Conservation (phyloP, 1,140 invertebrate genomes). For the Hestina assimilis region DNA sequence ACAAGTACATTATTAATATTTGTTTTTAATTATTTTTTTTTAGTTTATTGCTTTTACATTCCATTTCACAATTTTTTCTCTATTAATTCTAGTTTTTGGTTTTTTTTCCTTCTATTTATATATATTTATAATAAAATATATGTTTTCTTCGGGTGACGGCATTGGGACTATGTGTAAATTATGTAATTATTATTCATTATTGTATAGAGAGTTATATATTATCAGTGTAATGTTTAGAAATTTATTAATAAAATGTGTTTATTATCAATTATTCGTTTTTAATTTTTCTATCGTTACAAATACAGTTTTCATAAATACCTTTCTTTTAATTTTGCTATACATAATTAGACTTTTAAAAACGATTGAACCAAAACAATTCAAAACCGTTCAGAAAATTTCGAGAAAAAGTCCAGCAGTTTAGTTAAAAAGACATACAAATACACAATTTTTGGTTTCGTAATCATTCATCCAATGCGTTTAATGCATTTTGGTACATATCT, state of each 20-base stretch:
- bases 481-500: too few species aligned
- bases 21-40: background rate
- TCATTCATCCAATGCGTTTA: too few species aligned
- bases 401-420: too few species aligned
- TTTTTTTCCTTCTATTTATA: background rate
- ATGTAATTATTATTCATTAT: conserved; percentile 61
- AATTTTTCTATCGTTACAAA: conserved; percentile 16
- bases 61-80: background rate
- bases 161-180: conserved; percentile 39
- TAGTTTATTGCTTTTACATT: background rate
- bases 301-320: too few species aligned
- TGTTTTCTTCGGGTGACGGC: conserved; percentile 20
- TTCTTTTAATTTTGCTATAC: too few species aligned
- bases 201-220: conserved; percentile 71
- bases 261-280: conserved; percentile 17
- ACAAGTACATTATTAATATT: background rate
- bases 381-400: too few species aligned
- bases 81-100: background rate
- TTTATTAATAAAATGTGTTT: conserved; percentile 67
- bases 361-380: too few species aligned
- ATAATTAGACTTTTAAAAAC: too few species aligned
- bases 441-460: too few species aligned
- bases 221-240: conserved; percentile 60
- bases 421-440: too few species aligned
- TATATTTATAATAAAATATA: background rate